Conservation (phyloP, 2,113 vertebrate species). For the Tragelaphus scriptus region DNA sequence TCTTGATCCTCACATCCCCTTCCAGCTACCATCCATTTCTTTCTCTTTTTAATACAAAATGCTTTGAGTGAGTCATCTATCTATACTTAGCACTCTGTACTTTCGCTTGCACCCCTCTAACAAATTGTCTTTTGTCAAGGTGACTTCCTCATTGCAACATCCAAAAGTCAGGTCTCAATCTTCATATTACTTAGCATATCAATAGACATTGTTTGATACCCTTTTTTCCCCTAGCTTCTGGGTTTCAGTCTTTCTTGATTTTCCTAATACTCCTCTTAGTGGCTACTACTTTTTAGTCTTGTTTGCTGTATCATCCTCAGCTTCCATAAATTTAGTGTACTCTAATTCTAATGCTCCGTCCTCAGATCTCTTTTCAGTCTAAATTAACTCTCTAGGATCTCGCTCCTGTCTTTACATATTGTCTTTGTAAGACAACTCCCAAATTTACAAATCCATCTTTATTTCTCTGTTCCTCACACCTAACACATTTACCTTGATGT, state of each 20-base stretch:
- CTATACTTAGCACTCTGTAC: not conserved
- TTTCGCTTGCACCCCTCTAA: not conserved
- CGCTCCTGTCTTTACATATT: not conserved
- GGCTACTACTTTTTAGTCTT: not conserved
- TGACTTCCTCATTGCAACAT: not conserved
- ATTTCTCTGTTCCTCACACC: not conserved
- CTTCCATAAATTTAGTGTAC: not conserved
- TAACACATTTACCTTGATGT: not conserved
- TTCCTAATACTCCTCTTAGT: not conserved
- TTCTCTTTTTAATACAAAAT: not conserved
- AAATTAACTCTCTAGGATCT: not conserved
- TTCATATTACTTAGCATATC: not conserved
- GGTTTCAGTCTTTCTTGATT: not conserved
- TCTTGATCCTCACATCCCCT: not conserved
- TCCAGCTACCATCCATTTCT: not conserved
- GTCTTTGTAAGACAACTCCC: not conserved
- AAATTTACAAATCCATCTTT: not conserved
- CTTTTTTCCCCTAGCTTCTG: not conserved
- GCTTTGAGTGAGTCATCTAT: not conserved
- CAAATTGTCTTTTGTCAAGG: not conserved
- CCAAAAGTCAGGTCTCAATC: not conserved
- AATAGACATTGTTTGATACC: not conserved
- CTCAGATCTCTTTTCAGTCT: not conserved
- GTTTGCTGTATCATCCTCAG: not conserved
- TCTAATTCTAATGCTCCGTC: not conserved